Evolutionary conservation across 1,140 invertebrate genomes (phyloP), one percentile per base, ranked within the genome.

Genomic region (Venturia canescens): DNA sequence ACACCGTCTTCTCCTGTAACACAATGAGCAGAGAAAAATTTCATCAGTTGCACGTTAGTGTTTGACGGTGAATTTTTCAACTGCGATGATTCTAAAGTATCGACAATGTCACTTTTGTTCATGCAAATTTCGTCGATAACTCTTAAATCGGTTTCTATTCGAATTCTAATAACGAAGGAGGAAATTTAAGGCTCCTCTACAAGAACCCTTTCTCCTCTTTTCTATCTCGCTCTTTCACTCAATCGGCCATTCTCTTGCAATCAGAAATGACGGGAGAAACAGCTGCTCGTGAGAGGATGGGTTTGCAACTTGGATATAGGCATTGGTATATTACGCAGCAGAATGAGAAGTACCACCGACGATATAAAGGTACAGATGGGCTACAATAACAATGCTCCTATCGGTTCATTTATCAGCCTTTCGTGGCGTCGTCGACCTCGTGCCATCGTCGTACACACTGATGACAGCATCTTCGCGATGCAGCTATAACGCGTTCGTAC

Each of bases 1-100:
- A 91, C 90, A 82, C 93, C 93, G 86, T 93, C 93, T 92, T 93
- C 93, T 93, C 93, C 93, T 94, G 88, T 2, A 93, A 93, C 85
- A 86, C 84, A 29, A 82, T 79, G 34, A 83, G 84, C 13, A 80
- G 79, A 83, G 70, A 57, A 44, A 72, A 70, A 18, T 72, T 31
- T 60, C 48, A 70, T 81, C 70, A 63, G 57, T 53, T 18, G 69
- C 27, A 48, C 23, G 23, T 18, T 21, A 27, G 23, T 38, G 48
- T 50, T 23, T 38, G 27, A 50, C 26, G 29, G 34, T n/a, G n/a
- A n/a, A 38, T 57, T 57, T 69, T 31, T 29, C 5, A 53, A 53
- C 34, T 76, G 60, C 38, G 21, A 72, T 72, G 50, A 63, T 74
- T 53, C 13, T 21, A 27, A 53, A 72, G 70, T 38, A 72, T 72